Conservation (phyloP, 2,113 vertebrate species). For the Gopherus flavomarginatus region DNA sequence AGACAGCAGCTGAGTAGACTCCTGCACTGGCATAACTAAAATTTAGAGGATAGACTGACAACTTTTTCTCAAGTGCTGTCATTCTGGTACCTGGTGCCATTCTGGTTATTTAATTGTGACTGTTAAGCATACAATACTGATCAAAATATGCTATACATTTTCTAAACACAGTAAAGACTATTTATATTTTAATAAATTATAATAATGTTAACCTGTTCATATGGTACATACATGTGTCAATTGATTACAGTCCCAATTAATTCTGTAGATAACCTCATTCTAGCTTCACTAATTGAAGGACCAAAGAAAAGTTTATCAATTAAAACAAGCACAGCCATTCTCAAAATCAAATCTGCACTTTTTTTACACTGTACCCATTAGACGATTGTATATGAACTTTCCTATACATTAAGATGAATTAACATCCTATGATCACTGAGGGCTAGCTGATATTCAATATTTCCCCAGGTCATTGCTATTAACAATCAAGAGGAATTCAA, state of each 20-base stretch:
- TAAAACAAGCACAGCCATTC: background rate
- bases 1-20: constrained; percentile 25
- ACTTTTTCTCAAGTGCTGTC: background rate
- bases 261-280: background rate
- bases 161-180: background rate
- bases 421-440: constrained; percentile 35
- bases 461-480: background rate
- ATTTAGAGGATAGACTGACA: background rate
- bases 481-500: constrained; percentile 12
- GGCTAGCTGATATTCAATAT: background rate
- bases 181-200: background rate
- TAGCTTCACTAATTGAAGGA: background rate
- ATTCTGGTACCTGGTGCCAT: background rate
- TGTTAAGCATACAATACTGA: constrained; percentile 7
- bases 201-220: background rate
- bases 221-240: background rate
- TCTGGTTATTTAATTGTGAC: constrained; percentile 34
- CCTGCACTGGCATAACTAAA: constrained; percentile 33
- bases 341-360: background rate
- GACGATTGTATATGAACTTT: background rate
- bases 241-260: background rate
- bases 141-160: background rate
- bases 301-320: background rate
- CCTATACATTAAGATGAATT: background rate
- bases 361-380: background rate